Conservation (phyloP, 2,113 vertebrate genomes). For the Narcine bancroftii region DNA sequence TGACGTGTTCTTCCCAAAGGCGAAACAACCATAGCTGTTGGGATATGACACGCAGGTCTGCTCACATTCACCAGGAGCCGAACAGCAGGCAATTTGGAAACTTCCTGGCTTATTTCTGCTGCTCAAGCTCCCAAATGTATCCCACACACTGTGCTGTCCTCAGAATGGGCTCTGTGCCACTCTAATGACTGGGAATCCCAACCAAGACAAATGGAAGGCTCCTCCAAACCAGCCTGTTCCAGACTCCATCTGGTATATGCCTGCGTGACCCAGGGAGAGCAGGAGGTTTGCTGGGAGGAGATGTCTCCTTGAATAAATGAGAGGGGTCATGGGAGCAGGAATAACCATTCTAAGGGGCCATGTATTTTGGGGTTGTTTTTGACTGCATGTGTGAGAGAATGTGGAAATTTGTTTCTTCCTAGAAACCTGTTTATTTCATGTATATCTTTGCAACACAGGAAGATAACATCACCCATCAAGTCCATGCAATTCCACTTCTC, state of each 20-base stretch:
- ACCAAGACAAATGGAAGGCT: background rate
- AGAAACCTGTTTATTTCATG: background rate
- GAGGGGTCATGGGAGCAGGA: background rate
- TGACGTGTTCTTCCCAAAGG: background rate
- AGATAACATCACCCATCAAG: no score
- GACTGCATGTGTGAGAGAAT: no score
- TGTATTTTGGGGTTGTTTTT: no score
- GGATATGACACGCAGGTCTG: background rate
- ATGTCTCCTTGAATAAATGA: background rate
- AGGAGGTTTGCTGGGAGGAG: background rate
- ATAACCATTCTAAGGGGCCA: background rate
- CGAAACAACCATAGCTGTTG: background rate
- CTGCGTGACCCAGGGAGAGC: rapidly evolving
- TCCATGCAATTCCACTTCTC: no score
- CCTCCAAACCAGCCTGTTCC: background rate
- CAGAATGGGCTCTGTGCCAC: background rate
- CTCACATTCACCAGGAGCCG: background rate
- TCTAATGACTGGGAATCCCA: background rate
- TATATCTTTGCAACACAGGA: no score
- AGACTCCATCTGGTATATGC: no score
- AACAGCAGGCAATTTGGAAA: no score
- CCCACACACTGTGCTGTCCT: background rate
- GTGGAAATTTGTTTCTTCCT: background rate
- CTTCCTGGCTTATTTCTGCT: background rate
- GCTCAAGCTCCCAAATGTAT: background rate